These are phyloP conservation scores for Sebastes fasciatus DNA, from an alignment of 2,113 vertebrate genomes.

Conservation along the genomic window DNA sequence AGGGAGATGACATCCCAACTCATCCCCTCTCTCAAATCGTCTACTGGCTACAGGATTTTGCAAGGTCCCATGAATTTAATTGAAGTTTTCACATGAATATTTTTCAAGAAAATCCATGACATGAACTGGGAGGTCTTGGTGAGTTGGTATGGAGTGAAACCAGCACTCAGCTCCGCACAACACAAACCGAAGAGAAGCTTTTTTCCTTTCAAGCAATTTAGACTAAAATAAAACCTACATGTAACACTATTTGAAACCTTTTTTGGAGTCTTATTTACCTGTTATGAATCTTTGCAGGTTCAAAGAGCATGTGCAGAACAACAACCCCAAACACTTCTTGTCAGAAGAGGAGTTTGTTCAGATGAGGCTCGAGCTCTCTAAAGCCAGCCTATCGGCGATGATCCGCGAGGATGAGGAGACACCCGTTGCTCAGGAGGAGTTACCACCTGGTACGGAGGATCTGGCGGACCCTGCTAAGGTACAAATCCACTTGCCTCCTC, in stretches of 20 bases:
- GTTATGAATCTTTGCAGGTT: slow-evolving; percentile 84
- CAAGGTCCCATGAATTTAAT: no score
- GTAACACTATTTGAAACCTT: background rate
- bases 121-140: no score
- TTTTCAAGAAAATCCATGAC: no score
- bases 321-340: slow-evolving; percentile 94
- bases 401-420: slow-evolving; percentile 82
- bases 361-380: slow-evolving; percentile 91
- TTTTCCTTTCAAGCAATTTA: background rate
- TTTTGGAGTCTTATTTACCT: background rate
- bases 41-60: no score
- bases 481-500: slow-evolving; percentile 11
- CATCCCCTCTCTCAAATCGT: no score
- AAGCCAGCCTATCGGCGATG: slow-evolving; percentile 85
- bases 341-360: slow-evolving; percentile 94
- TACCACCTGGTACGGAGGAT: slow-evolving; percentile 93
- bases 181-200: background rate
- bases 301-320: slow-evolving; percentile 96
- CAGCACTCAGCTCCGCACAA: no score
- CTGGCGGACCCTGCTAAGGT: slow-evolving; percentile 96
- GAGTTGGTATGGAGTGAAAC: no score
- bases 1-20: no score
- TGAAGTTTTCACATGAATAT: no score
- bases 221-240: background rate
- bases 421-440: slow-evolving; percentile 83